phyloP scores from a whole-genome alignment of 2,797 vertebrate species.

The Notolepis coatsorum region DNA sequence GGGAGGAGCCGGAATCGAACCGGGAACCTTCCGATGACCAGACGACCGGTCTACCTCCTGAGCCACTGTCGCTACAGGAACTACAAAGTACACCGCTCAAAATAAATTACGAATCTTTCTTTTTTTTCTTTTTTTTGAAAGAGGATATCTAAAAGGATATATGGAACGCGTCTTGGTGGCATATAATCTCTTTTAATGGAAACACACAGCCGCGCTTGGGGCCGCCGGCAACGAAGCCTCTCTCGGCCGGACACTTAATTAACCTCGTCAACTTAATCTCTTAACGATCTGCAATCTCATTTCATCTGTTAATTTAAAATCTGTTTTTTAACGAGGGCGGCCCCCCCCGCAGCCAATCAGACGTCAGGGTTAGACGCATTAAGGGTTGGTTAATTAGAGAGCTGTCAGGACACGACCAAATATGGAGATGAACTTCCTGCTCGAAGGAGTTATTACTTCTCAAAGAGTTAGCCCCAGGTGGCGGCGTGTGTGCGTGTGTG shows the following conservation, averaged over 20 bases:
- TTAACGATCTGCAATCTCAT: conserved; percentile 68
- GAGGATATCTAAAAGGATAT: too few species aligned
- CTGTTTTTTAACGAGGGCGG: conserved; percentile 35
- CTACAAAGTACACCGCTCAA: too few species aligned
- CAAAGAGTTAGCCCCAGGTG: conserved; percentile 49
- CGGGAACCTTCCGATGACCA: too few species aligned
- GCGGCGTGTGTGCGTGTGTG: conserved; percentile 6
- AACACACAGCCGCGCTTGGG: conserved; percentile 49
- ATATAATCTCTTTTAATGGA: too few species aligned
- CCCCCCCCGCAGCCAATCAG: conserved; percentile 72
- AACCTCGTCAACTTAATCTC: conserved; percentile 72
- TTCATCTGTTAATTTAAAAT: conserved; percentile 77
- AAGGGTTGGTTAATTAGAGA: conserved; percentile 75
- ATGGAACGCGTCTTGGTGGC: too few species aligned
- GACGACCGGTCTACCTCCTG: too few species aligned
- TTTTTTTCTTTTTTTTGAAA: too few species aligned
- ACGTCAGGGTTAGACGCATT: conserved; percentile 62
- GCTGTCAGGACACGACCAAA: conserved; percentile 70
- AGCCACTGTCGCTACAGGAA: too few species aligned
- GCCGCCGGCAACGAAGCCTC: conserved; percentile 28
- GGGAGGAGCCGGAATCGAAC: too few species aligned
- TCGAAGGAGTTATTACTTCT: conserved; percentile 62
- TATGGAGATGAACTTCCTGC: conserved; percentile 58
- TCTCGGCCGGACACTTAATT: conserved; percentile 74
- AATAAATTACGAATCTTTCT: too few species aligned